These are phyloP conservation scores for Allygus modestus DNA, from an alignment of 2,888 invertebrate genomes.

Conservation along the genomic window DNA sequence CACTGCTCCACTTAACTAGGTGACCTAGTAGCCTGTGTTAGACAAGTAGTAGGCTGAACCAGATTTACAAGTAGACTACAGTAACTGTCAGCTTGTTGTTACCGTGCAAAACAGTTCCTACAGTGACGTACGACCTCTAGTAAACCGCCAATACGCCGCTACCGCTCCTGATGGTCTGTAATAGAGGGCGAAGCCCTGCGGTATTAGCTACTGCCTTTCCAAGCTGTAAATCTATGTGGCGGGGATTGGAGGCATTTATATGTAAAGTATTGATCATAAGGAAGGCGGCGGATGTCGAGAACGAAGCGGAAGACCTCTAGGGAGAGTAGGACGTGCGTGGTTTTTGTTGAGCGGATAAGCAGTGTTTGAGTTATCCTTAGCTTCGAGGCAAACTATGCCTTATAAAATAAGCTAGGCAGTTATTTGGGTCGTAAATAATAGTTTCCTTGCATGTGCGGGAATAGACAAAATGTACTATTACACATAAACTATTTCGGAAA, in stretches of 20 bases:
- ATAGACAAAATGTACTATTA: no score
- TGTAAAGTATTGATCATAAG: conserved; percentile 4
- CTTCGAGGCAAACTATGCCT: background rate
- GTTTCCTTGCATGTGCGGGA: no score
- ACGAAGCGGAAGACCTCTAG: background rate
- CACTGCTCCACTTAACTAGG: background rate
- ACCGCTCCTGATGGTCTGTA: conserved; percentile 1
- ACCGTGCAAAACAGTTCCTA: background rate
- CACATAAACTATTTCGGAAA: no score
- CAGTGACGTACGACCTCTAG: conserved; percentile 6
- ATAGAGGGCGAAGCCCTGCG: conserved; percentile 12
- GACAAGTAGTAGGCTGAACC: background rate
- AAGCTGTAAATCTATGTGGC: background rate
- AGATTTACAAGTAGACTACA: conserved; percentile 28
- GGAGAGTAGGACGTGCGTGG: background rate
- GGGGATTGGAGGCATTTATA: background rate
- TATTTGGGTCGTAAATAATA: no score
- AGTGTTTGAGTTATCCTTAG: background rate
- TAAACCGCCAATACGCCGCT: background rate
- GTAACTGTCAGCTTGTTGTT: conserved; percentile 5
- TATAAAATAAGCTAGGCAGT: background rate
- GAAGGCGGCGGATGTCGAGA: background rate
- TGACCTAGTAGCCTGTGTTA: background rate
- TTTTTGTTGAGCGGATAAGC: background rate
- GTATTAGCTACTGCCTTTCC: background rate